phyloP scores from a whole-genome alignment of 1,140 invertebrate species.

The Drosophila azteca region DNA sequence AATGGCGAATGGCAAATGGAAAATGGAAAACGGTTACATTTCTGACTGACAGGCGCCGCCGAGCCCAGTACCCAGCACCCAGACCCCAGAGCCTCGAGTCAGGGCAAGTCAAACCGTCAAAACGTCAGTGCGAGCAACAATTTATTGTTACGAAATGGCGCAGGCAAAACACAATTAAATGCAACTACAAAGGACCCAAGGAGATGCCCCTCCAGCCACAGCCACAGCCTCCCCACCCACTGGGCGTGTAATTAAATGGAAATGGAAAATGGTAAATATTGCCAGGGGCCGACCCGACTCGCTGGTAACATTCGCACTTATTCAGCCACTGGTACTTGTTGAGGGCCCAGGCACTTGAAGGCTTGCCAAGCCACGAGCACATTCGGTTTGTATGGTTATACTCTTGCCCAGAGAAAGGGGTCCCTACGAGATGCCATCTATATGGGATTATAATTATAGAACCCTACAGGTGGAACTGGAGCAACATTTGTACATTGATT shows the following conservation, averaged over 20 bases:
- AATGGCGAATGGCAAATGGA: slow-evolving; percentile 41
- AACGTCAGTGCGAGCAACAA: slow-evolving; percentile 51
- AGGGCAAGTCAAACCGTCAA: slow-evolving; percentile 43
- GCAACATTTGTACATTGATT: too few relatives aligned
- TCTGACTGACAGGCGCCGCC: slow-evolving; percentile 17
- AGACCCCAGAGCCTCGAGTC: slow-evolving; percentile 8
- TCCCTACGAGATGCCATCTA: slow-evolving; percentile 10
- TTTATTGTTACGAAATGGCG: slow-evolving; percentile 75
- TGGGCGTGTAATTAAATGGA: slow-evolving; percentile 70
- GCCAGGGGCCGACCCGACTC: slow-evolving; percentile 23
- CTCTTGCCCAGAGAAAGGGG: slow-evolving; percentile 14
- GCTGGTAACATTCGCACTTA: slow-evolving; percentile 5
- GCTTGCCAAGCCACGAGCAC: slow-evolving; percentile 25
- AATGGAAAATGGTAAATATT: slow-evolving; percentile 64
- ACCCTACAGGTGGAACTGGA: too few relatives aligned
- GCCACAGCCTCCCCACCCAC: slow-evolving; percentile 16
- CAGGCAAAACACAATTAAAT: slow-evolving; percentile 74
- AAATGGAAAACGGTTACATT: slow-evolving; percentile 3
- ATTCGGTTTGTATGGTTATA: slow-evolving; percentile 32
- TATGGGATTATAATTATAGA: not conserved
- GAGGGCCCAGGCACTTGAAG: slow-evolving; percentile 48
- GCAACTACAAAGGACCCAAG: slow-evolving; percentile 57
- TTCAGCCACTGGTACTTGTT: slow-evolving; percentile 44
- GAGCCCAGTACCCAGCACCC: not conserved
- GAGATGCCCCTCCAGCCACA: slow-evolving; percentile 1